A percentile compares a stretch with the other conserved stretches of the same genome.
Evolutionary conservation across 2,888 invertebrate genomes (phyloP).

Genomic region (Ceratothoa steindachneri): DNA sequence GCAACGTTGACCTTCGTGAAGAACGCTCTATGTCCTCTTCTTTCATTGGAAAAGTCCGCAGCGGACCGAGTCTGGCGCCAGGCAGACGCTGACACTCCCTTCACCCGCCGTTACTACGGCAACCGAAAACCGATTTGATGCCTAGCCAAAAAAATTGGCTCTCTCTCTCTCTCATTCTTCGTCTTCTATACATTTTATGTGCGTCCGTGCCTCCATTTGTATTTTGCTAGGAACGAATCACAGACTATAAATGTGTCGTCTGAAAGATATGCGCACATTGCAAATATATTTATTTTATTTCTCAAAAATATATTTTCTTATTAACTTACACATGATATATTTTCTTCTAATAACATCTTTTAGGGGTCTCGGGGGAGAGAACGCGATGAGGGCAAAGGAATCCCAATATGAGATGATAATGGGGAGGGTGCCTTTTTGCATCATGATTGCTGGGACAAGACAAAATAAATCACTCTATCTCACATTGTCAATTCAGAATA

Average conservation of each 20-base stretch:
- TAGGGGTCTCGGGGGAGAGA: too few relatives aligned
- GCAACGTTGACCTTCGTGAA: not conserved
- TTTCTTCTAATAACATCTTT: too few relatives aligned
- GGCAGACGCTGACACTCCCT: not conserved
- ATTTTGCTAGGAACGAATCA: too few relatives aligned
- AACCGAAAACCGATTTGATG: constrained; percentile 6
- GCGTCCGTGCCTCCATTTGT: too few relatives aligned
- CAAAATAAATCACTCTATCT: too few relatives aligned
- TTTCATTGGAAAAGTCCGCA: constrained; percentile 1
- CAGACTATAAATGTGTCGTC: not conserved
- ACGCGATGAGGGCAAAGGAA: too few relatives aligned
- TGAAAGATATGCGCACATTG: not conserved
- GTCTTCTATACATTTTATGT: not conserved
- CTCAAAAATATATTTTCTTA: constrained; percentile 1
- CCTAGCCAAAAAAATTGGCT: not conserved
- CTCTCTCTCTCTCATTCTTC: not conserved
- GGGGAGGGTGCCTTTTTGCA: too few relatives aligned
- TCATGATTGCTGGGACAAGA: too few relatives aligned
- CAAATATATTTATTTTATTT: not conserved
- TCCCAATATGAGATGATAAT: too few relatives aligned
- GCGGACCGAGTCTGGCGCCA: constrained; percentile 2
- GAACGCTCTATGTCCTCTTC: not conserved
- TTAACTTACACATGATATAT: not conserved
- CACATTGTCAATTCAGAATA: too few relatives aligned
- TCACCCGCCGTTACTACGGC: not conserved